Conservation (phyloP, 2,113 vertebrate genomes). For the Eudyptes chrysolophus region DNA sequence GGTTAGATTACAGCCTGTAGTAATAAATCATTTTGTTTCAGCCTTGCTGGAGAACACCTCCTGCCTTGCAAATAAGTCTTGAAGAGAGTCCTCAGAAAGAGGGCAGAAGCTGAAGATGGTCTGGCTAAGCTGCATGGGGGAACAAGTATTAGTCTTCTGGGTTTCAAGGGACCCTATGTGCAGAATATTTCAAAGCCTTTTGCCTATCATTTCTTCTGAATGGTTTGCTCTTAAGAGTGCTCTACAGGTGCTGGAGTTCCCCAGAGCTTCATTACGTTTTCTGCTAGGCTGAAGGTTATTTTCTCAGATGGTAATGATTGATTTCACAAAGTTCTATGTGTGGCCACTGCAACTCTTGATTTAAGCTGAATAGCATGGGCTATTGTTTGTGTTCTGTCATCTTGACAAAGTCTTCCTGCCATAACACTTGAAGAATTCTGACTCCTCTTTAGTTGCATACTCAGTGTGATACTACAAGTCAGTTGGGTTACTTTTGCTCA, state of each 20-base stretch:
- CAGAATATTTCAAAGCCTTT: neutral
- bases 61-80: neutral
- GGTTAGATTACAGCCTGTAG: neutral
- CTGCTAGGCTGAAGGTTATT: neutral
- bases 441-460: neutral
- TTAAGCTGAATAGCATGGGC: neutral
- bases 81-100: neutral
- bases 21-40: neutral
- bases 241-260: neutral
- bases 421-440: neutral
- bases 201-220: neutral
- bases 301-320: neutral
- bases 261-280: neutral
- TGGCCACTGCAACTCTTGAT: neutral
- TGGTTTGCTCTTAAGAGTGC: neutral
- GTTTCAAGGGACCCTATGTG: neutral
- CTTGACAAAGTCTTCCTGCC: neutral
- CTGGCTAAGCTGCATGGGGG: neutral
- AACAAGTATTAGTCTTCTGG: neutral
- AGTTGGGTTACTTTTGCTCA: neutral
- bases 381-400: neutral
- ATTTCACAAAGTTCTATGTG: neutral
- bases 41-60: neutral
- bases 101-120: neutral
- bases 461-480: neutral